A percentile compares a stretch with the other conserved stretches of the same genome.
phyloP scores from a whole-genome alignment of 1,140 invertebrate genomes.

The Zaprionus davidi region DNA sequence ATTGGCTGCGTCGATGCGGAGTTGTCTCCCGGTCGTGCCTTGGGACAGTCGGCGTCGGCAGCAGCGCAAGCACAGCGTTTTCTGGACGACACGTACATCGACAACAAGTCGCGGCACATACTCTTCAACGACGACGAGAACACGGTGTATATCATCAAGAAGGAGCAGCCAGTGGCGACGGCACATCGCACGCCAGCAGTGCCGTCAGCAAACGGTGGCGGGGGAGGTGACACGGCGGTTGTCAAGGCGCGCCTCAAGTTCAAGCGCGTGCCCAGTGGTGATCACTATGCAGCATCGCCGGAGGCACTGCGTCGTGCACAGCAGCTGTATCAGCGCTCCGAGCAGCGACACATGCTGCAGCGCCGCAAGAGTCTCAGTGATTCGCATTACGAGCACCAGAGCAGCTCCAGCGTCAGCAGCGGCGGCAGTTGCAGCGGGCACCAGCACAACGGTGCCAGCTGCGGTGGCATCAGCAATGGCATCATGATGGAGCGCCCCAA shows the following conservation, averaged over 20 bases:
- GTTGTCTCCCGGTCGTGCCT: slow-evolving; percentile 24
- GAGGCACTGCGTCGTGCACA: slow-evolving; percentile 66
- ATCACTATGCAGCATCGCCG: slow-evolving; percentile 60
- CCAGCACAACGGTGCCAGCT: not conserved
- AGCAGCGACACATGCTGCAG: slow-evolving; percentile 64
- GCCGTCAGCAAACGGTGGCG: slow-evolving; percentile 38
- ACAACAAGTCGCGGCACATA: slow-evolving; percentile 78
- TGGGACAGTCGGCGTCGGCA: not conserved
- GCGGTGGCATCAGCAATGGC: slow-evolving; percentile 26
- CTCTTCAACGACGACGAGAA: slow-evolving; percentile 83
- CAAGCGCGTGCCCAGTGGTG: slow-evolving; percentile 67
- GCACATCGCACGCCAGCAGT: not conserved
- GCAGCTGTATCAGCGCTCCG: slow-evolving; percentile 61
- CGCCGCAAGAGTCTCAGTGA: slow-evolving; percentile 65
- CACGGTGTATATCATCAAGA: slow-evolving; percentile 77
- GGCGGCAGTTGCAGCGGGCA: slow-evolving; percentile 48
- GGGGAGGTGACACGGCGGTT: slow-evolving; percentile 2
- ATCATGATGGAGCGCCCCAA: slow-evolving; percentile 72
- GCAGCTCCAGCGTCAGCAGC: slow-evolving; percentile 66
- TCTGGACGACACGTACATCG: slow-evolving; percentile 80
- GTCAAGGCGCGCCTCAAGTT: slow-evolving; percentile 73
- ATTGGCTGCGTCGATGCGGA: slow-evolving; percentile 72
- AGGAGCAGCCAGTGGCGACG: slow-evolving; percentile 73
- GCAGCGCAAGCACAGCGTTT: slow-evolving; percentile 52
- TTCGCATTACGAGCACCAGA: slow-evolving; percentile 56